phyloP scores from a whole-genome alignment of 2,797 vertebrate genomes.

The Enteromius fasciolatus region DNA sequence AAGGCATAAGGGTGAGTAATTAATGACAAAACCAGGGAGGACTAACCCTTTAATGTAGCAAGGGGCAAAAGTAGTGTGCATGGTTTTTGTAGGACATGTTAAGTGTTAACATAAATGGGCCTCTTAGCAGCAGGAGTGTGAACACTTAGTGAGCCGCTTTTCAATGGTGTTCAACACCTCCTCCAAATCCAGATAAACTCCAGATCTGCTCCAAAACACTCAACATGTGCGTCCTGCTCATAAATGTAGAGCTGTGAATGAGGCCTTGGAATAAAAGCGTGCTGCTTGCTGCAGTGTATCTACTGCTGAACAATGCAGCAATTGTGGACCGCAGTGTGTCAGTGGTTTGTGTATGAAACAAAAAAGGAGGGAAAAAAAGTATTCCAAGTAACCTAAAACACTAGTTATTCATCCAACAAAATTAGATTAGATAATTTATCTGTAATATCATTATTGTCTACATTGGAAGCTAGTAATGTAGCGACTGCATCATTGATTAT shows the following conservation, averaged over 20 bases:
- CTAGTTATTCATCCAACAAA: background rate
- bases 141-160: background rate
- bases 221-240: background rate
- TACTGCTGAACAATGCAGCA: background rate
- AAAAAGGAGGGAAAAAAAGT: background rate
- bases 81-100: background rate
- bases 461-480: background rate
- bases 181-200: constrained; percentile 50
- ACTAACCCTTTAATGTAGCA: background rate
- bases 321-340: background rate
- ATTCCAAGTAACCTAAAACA: background rate
- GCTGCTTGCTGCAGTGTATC: background rate
- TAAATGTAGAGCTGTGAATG: background rate
- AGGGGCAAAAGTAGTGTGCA: background rate
- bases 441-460: background rate
- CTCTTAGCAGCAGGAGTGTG: constrained; percentile 10
- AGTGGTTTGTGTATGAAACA: background rate
- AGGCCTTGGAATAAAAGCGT: background rate
- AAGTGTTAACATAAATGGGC: constrained; percentile 5
- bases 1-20: too few relatives aligned
- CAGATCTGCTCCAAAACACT: background rate
- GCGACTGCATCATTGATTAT: background rate
- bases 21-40: too few relatives aligned
- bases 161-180: constrained; percentile 44
- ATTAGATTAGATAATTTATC: background rate